phyloP scores from a whole-genome alignment of 30 jellyfish, hydroid and myxozoan species.

The Aurelia sp. region DNA sequence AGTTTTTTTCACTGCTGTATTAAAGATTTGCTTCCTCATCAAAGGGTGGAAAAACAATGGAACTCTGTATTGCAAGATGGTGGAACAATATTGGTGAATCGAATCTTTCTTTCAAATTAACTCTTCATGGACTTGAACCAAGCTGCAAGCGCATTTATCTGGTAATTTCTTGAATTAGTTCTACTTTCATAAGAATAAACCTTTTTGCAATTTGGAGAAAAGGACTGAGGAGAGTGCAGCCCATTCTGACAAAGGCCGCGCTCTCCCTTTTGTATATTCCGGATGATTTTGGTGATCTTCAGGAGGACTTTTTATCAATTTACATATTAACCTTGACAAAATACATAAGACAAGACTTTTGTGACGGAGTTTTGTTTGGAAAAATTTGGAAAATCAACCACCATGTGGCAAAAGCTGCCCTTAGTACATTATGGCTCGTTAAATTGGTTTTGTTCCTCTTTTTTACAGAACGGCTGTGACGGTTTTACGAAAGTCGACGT shows the following conservation, averaged over 20 bases:
- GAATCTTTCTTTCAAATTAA: conserved; percentile 33
- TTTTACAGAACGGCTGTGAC: conserved; percentile 75
- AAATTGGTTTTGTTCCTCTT: neutral
- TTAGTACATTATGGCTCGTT: neutral
- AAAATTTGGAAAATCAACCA: too few species aligned
- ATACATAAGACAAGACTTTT: too few species aligned
- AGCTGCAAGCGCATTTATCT: conserved; percentile 33
- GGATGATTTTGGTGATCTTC: too few species aligned
- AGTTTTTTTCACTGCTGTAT: neutral
- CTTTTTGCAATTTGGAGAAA: too few species aligned
- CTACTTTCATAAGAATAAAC: too few species aligned
- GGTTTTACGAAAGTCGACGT: conserved; percentile 65
- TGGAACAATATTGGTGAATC: conserved; percentile 84
- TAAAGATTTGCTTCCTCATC: neutral
- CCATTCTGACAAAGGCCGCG: too few species aligned
- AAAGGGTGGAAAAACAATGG: conserved; percentile 86
- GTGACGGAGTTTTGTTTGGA: too few species aligned
- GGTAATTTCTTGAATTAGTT: conserved; percentile 4
- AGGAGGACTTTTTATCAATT: too few species aligned
- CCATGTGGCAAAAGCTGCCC: neutral
- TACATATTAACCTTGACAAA: too few species aligned
- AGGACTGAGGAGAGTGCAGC: too few species aligned
- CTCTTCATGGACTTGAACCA: conserved; percentile 86
- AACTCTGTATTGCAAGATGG: conserved; percentile 92
- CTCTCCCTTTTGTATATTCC: too few species aligned